phyloP scores from a whole-genome alignment of 2,888 invertebrate genomes.

The Eupithecia subfuscata region DNA sequence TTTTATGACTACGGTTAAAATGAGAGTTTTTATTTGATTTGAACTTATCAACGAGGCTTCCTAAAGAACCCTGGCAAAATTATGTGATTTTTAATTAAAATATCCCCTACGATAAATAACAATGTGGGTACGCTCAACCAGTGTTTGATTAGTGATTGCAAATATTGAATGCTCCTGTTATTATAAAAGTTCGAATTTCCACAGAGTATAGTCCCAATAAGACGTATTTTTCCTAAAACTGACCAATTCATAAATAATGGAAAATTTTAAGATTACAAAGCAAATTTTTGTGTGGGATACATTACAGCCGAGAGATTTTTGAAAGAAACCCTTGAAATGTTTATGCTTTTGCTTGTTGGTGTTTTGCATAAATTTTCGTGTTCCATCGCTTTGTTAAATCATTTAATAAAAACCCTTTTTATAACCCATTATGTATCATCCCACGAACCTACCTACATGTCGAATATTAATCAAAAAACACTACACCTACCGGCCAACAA shows the following conservation, averaged over 20 bases:
- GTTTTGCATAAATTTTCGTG: background rate
- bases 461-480: constrained; percentile 8
- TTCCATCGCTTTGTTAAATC: background rate
- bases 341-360: background rate
- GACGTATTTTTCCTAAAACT: background rate
- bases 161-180: constrained; percentile 2
- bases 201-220: background rate
- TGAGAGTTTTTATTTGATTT: background rate
- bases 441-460: background rate
- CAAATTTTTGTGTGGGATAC: background rate
- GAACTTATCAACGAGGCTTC: background rate
- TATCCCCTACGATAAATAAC: constrained; percentile 23
- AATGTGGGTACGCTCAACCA: background rate
- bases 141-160: background rate
- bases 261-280: too few species aligned
- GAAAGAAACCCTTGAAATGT: background rate
- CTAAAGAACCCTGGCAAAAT: constrained; percentile 14
- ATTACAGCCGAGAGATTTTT: background rate
- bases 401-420: background rate
- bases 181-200: background rate
- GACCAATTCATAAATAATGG: background rate
- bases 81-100: constrained; percentile 22
- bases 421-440: background rate
- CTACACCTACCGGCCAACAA: constrained; percentile 21
- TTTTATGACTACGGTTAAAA: too few species aligned